These are phyloP conservation scores for Sturnus vulgaris DNA, from an alignment of 2,113 vertebrate genomes.

Conservation along the genomic window DNA sequence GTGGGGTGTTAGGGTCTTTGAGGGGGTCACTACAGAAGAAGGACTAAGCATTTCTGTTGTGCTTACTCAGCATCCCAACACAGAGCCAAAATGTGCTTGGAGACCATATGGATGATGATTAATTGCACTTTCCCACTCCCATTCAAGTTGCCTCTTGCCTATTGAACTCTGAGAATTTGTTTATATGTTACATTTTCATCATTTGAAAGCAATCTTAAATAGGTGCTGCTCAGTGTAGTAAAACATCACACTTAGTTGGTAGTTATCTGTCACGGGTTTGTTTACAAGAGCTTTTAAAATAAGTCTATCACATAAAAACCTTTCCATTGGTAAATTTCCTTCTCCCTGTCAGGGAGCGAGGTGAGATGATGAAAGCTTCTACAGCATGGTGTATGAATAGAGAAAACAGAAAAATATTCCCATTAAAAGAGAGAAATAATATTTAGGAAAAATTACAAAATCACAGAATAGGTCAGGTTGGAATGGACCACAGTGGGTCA, in stretches of 20 bases:
- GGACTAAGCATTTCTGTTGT: neutral
- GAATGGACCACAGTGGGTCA: neutral
- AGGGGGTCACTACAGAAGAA: neutral
- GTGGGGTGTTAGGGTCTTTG: neutral
- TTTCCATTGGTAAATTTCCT: neutral
- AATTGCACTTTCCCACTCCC: neutral
- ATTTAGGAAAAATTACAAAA: neutral
- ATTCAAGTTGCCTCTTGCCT: neutral
- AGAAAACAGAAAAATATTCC: neutral
- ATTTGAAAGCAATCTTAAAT: neutral
- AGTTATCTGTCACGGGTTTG: neutral
- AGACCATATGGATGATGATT: neutral
- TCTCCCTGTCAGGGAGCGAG: neutral
- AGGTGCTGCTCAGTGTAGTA: neutral
- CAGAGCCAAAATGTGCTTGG: neutral
- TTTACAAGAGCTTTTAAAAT: neutral
- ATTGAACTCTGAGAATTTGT: neutral
- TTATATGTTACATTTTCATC: neutral
- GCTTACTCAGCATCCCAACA: neutral
- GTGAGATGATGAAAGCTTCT: neutral
- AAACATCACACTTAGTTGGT: neutral
- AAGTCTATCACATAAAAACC: neutral
- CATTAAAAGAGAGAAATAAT: neutral
- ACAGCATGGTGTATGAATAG: rapidly evolving
- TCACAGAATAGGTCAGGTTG: neutral